Conservation (phyloP, 2,797 vertebrate species). For the Antennarius maculatus region DNA sequence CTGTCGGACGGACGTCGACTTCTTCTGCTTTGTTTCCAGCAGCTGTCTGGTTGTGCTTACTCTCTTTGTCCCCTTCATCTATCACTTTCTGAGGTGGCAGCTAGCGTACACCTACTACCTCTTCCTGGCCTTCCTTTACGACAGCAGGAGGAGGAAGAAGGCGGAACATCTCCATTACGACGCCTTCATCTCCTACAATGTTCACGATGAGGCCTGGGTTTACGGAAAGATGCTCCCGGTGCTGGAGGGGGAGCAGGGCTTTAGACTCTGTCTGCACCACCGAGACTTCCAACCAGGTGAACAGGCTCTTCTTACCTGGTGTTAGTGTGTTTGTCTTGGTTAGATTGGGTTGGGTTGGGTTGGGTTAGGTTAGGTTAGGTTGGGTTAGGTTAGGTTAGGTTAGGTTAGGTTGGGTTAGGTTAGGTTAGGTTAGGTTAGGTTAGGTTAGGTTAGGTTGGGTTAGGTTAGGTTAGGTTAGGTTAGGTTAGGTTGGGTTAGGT, state of each 20-base stretch:
- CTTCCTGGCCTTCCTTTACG: slow-evolving; percentile 58
- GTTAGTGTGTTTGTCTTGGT: no score
- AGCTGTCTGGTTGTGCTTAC: slow-evolving; percentile 37
- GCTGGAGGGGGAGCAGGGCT: slow-evolving; percentile 68
- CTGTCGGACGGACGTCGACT: slow-evolving; percentile 27
- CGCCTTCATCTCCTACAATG: slow-evolving; percentile 74
- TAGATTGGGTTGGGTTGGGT: no score
- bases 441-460: no score
- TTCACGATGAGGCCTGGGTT: slow-evolving; percentile 70
- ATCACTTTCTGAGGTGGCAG: slow-evolving; percentile 62
- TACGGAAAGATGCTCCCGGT: slow-evolving; percentile 59
- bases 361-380: no score
- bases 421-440: no score
- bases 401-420: no score
- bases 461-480: no score
- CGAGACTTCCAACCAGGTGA: slow-evolving; percentile 74
- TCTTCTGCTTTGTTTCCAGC: slow-evolving; percentile 58
- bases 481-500: no score
- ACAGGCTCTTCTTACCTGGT: no score
- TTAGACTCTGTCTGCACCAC: slow-evolving; percentile 75
- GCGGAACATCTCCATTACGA: slow-evolving; percentile 51
- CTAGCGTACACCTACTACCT: slow-evolving; percentile 58
- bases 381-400: no score
- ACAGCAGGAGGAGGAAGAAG: slow-evolving; percentile 44
- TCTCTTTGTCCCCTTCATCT: slow-evolving; percentile 46